phyloP scores from a whole-genome alignment of 2,888 invertebrate species.

The Phyto melanocephala region DNA sequence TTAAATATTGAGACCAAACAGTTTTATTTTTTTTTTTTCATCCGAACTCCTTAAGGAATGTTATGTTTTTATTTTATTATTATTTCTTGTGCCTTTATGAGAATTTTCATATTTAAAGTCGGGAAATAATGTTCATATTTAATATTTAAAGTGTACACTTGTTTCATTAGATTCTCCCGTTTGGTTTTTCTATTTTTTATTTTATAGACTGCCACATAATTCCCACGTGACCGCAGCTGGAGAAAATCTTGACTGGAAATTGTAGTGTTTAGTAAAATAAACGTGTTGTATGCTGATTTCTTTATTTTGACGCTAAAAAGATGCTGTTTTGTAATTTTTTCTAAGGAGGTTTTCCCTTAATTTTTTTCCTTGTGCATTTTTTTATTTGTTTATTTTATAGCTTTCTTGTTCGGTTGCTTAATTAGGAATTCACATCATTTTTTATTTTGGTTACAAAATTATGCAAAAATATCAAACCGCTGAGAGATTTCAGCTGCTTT shows the following conservation, averaged over 20 bases:
- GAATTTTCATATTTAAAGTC: constrained; percentile 19
- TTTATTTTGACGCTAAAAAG: background rate
- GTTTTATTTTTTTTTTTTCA: constrained; percentile 13
- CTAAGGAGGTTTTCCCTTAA: constrained; percentile 46
- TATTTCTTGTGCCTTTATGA: constrained; percentile 27
- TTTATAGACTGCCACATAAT: constrained; percentile 61
- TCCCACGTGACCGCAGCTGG: constrained; percentile 66
- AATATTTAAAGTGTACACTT: constrained; percentile 63
- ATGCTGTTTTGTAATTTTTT: constrained; percentile 46
- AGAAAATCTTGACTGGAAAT: constrained; percentile 28
- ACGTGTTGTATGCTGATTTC: constrained; percentile 46
- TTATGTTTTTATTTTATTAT: constrained; percentile 61
- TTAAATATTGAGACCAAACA: background rate
- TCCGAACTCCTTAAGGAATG: constrained; percentile 62
- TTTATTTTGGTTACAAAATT: constrained; percentile 79
- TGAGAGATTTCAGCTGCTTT: constrained; percentile 35
- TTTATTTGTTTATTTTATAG: constrained; percentile 36
- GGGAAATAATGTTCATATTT: constrained; percentile 52
- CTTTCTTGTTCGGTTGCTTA: constrained; percentile 70
- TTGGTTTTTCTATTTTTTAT: background rate
- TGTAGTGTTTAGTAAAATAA: constrained; percentile 5
- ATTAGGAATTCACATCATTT: constrained; percentile 79
- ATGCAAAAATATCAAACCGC: constrained; percentile 74
- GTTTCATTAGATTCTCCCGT: background rate
- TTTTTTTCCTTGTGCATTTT: constrained; percentile 55